Conservation (phyloP, 2,797 vertebrate species). For the Bradypodion pumilum region DNA sequence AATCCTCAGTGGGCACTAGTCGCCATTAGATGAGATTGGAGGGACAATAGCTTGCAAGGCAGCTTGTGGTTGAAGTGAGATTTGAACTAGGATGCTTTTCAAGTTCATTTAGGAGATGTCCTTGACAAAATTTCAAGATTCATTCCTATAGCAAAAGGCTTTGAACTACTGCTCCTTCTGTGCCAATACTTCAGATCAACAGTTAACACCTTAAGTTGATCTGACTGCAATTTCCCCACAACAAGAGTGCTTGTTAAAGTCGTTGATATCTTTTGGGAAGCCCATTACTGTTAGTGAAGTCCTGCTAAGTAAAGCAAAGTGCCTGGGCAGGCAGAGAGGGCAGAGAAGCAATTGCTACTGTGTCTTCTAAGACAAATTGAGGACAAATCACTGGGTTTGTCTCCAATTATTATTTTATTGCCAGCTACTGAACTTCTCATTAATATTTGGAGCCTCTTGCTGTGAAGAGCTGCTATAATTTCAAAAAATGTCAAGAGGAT, state of each 20-base stretch:
- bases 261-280: neutral
- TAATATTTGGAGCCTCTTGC: conserved; percentile 55
- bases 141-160: neutral
- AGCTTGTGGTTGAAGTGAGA: neutral
- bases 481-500: conserved; percentile 53
- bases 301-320: neutral
- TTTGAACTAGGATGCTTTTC: neutral
- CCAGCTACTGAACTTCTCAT: conserved; percentile 51
- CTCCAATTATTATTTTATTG: conserved; percentile 60
- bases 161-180: neutral
- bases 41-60: neutral
- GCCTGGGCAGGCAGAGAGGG: conserved; percentile 23
- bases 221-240: neutral
- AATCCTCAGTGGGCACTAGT: no score
- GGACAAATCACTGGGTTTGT: conserved; percentile 45
- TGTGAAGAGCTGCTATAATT: conserved; percentile 53
- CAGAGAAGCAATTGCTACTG: conserved; percentile 4
- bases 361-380: conserved; percentile 42
- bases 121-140: neutral
- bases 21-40: no score
- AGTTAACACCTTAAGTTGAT: neutral
- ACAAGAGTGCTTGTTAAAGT: neutral
- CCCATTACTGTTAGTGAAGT: no score
- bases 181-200: neutral
- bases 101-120: neutral